Percentiles rank a stretch among this genome's conserved stretches.
These are phyloP conservation scores for Athene noctua DNA, from an alignment of 2,113 vertebrate genomes.

Conservation along the genomic window DNA sequence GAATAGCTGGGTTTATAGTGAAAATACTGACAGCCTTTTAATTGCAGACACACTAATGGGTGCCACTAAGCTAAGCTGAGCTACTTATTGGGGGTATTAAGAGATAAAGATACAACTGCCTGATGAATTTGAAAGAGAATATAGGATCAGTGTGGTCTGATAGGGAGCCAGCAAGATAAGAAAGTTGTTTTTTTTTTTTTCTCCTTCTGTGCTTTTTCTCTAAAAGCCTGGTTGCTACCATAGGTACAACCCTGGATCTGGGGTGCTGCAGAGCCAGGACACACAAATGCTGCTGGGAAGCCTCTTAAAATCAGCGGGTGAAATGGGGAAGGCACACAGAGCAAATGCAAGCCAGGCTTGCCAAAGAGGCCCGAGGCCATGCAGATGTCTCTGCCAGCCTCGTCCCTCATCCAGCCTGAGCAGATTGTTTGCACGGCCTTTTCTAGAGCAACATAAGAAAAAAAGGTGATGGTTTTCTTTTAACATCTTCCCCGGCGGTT, in stretches of 20 bases:
- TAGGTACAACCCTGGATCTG: not conserved
- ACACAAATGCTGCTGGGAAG: rapidly evolving
- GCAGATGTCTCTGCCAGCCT: not conserved
- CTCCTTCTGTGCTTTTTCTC: not conserved
- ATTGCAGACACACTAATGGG: not conserved
- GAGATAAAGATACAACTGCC: not conserved
- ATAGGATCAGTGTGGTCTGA: not conserved
- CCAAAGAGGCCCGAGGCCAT: not conserved
- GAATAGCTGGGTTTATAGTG: not conserved
- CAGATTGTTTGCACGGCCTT: not conserved
- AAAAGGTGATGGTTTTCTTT: not conserved
- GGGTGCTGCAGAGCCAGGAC: not conserved
- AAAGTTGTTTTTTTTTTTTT: not conserved
- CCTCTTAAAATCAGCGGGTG: not conserved
- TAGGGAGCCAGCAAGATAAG: not conserved
- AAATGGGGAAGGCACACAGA: not conserved
- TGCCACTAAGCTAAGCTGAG: not conserved
- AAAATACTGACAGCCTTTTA: not conserved
- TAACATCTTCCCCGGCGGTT: not conserved
- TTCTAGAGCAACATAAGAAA: not conserved
- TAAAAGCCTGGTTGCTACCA: rapidly evolving
- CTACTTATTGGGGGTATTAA: not conserved
- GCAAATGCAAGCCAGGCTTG: not conserved
- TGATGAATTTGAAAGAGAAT: not conserved
- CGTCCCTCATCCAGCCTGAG: not conserved